Percentiles rank a stretch among this genome's conserved stretches.
phyloP scores from a whole-genome alignment of 2,888 invertebrate species.

The Muschampia plurimacula region DNA sequence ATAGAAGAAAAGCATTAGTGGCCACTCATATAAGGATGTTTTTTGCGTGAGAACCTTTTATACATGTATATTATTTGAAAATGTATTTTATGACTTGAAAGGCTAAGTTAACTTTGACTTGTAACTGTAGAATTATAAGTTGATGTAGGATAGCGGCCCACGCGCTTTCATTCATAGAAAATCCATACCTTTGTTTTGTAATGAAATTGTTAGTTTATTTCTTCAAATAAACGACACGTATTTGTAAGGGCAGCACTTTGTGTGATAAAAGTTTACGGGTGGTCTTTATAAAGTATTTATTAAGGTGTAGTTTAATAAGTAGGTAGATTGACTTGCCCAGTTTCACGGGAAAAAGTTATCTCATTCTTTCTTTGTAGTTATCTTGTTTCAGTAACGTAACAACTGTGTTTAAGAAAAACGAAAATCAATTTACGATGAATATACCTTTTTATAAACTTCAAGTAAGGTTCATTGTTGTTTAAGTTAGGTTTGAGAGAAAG shows the following conservation, averaged over 20 bases:
- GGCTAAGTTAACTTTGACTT: slow-evolving; percentile 44
- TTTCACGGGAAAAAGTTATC: neutral
- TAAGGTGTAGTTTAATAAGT: slow-evolving; percentile 23
- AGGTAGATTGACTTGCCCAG: neutral
- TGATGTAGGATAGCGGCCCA: slow-evolving; percentile 76
- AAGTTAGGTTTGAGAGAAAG: too few relatives aligned
- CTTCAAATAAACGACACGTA: slow-evolving; percentile 70
- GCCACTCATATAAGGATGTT: slow-evolving; percentile 42
- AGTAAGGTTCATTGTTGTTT: too few relatives aligned
- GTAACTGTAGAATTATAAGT: slow-evolving; percentile 41
- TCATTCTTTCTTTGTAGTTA: neutral
- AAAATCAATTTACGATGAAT: too few relatives aligned
- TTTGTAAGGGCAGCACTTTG: slow-evolving; percentile 57
- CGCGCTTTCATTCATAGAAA: slow-evolving; percentile 79
- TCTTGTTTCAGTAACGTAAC: neutral
- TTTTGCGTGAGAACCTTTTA: slow-evolving; percentile 45
- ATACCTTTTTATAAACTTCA: too few relatives aligned
- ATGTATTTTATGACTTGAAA: slow-evolving; percentile 42
- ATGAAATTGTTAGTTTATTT: slow-evolving; percentile 80
- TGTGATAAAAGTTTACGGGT: slow-evolving; percentile 62
- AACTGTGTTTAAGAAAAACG: too few relatives aligned
- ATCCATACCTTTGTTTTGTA: slow-evolving; percentile 78
- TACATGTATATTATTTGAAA: slow-evolving; percentile 32
- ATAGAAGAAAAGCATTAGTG: slow-evolving; percentile 50
- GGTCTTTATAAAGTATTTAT: slow-evolving; percentile 58